Evolutionary conservation across 1,140 invertebrate species (phyloP).

Genomic region (Drosophila pectinifera): DNA sequence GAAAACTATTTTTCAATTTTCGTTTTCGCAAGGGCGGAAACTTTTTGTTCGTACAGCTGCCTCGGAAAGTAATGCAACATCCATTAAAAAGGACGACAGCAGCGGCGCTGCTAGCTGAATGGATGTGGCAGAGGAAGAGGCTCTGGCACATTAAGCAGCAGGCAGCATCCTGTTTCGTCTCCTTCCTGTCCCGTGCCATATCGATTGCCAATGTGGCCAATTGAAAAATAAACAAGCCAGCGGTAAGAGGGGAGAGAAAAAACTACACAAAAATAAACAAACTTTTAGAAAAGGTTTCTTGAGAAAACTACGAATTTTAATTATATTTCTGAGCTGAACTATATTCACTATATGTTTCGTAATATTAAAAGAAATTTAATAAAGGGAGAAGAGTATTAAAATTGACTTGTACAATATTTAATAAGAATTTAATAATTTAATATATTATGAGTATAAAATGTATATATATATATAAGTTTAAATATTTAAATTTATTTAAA

Average conservation of each 20-base stretch:
- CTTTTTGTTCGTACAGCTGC: slow-evolving; percentile 56
- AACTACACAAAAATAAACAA: no score
- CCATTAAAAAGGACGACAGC: slow-evolving; percentile 66
- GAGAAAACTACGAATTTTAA: no score
- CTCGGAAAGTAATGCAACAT: slow-evolving; percentile 70
- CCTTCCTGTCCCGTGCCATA: slow-evolving; percentile 23
- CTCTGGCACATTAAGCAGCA: slow-evolving; percentile 44
- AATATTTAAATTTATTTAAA: no score
- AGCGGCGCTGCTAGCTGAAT: neutral
- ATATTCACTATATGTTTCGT: no score
- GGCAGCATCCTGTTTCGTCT: slow-evolving; percentile 6
- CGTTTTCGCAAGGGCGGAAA: slow-evolving; percentile 28
- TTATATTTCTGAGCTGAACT: no score
- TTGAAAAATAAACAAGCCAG: slow-evolving; percentile 57
- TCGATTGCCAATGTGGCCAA: slow-evolving; percentile 74
- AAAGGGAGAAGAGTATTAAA: no score
- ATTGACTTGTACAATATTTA: no score
- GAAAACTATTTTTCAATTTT: slow-evolving; percentile 80
- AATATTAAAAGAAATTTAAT: no score
- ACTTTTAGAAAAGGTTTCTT: no score
- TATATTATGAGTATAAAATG: no score
- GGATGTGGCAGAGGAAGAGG: slow-evolving; percentile 8
- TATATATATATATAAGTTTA: no score
- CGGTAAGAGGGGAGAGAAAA: neutral
- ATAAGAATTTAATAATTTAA: no score